Conservation (phyloP, 53 echinoderm and acorn worm species). For the Hippasteria phrygiana region DNA sequence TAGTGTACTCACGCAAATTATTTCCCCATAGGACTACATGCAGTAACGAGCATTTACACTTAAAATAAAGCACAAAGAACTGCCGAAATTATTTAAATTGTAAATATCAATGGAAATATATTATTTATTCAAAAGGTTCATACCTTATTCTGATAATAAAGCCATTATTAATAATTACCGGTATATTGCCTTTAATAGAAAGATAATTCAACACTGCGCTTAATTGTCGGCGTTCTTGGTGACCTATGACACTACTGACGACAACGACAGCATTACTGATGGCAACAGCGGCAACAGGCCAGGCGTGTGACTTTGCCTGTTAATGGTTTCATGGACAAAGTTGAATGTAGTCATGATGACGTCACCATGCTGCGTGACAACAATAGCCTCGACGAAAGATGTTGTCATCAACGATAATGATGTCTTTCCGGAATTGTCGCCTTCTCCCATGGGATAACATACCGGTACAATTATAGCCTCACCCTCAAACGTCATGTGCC, state of each 20-base stretch:
- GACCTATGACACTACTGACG: too few relatives aligned
- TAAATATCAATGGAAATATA: neutral
- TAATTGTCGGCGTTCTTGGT: too few relatives aligned
- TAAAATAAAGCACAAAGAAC: too few relatives aligned
- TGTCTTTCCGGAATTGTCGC: neutral
- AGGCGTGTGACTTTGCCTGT: too few relatives aligned
- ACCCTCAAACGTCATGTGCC: neutral
- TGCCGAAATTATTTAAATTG: neutral
- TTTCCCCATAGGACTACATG: too few relatives aligned
- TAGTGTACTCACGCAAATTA: too few relatives aligned
- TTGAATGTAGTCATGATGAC: slow-evolving; percentile 20
- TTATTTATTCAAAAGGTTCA: neutral
- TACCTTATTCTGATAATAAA: neutral
- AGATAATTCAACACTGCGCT: too few relatives aligned
- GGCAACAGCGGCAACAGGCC: neutral
- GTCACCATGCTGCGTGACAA: slow-evolving; percentile 8
- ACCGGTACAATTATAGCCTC: neutral
- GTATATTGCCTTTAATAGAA: too few relatives aligned
- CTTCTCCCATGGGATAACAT: neutral
- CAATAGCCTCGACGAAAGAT: neutral
- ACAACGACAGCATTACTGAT: too few relatives aligned
- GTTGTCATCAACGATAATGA: neutral
- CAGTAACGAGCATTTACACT: too few relatives aligned
- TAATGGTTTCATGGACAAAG: too few relatives aligned
- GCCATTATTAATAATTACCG: too few relatives aligned